Percentiles rank a stretch among this genome's conserved stretches.
These are phyloP conservation scores for Trichosurus vulpecula DNA, from an alignment of 2,797 vertebrate species.

Conservation along the genomic window DNA sequence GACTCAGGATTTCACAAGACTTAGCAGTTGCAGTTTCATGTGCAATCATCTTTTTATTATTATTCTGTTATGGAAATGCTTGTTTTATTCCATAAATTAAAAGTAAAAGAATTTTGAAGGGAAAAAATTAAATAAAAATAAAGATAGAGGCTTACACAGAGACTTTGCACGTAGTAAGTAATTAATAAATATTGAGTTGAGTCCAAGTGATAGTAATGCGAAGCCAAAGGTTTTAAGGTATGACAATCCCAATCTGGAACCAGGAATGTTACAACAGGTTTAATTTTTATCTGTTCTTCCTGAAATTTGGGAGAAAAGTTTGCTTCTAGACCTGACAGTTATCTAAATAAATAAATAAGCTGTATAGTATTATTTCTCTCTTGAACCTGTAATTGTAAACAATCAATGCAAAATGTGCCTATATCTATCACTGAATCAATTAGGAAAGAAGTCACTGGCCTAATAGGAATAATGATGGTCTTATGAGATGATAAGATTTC, in stretches of 20 bases:
- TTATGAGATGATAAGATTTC: constrained; percentile 27
- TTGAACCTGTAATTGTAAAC: constrained; percentile 9
- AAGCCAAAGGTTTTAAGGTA: background rate
- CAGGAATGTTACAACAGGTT: background rate
- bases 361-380: background rate
- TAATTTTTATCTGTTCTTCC: background rate
- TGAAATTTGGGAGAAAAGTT: background rate
- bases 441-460: constrained; percentile 8
- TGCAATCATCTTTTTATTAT: background rate
- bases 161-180: background rate
- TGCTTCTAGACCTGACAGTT: background rate
- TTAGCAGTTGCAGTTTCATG: background rate
- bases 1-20: background rate
- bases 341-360: background rate
- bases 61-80: background rate
- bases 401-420: background rate
- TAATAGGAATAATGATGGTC: background rate
- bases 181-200: background rate
- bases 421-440: background rate
- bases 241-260: background rate
- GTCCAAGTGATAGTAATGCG: background rate
- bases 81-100: background rate
- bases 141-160: background rate
- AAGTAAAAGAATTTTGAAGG: background rate
- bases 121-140: background rate